These are phyloP conservation scores for Cynocephalus volans DNA, from an alignment of 2,113 vertebrate genomes.

Conservation along the genomic window DNA sequence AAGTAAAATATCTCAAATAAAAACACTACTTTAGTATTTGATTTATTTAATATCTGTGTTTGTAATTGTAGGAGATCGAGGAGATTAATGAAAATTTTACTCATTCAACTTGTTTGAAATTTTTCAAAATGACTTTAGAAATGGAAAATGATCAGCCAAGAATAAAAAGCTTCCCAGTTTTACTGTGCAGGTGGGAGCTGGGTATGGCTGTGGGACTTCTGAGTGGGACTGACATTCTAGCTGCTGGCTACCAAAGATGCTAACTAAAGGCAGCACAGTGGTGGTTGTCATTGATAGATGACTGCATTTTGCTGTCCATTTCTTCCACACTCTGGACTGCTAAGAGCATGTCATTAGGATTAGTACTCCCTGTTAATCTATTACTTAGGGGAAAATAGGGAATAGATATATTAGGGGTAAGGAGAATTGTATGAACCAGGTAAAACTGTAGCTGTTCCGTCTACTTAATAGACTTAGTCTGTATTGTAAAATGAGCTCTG, in stretches of 20 bases:
- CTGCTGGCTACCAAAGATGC: constrained; percentile 17
- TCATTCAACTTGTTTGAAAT: constrained; percentile 21
- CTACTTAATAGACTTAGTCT: background rate
- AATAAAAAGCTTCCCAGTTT: constrained; percentile 1
- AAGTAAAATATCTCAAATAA: constrained; percentile 55
- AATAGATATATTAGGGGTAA: background rate
- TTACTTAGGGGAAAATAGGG: constrained; percentile 14
- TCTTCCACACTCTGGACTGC: background rate
- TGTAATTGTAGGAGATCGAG: constrained; percentile 13
- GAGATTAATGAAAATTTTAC: constrained; percentile 56
- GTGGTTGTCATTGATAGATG: constrained; percentile 26
- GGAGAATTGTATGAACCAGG: background rate
- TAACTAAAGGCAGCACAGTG: background rate
- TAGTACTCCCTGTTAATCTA: background rate
- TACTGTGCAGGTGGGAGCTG: background rate
- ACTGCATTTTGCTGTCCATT: background rate
- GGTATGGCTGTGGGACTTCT: background rate
- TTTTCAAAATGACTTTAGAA: constrained; percentile 54
- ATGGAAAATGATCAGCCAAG: constrained; percentile 44
- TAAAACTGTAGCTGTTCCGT: background rate
- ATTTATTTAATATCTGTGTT: constrained; percentile 57
- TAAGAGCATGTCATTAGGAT: background rate
- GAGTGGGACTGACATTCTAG: background rate
- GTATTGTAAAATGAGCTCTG: constrained; percentile 3
- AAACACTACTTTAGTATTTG: constrained; percentile 27